These are phyloP conservation scores for Plutella xylostella DNA, from an alignment of 2,888 invertebrate species.

Conservation along the genomic window DNA sequence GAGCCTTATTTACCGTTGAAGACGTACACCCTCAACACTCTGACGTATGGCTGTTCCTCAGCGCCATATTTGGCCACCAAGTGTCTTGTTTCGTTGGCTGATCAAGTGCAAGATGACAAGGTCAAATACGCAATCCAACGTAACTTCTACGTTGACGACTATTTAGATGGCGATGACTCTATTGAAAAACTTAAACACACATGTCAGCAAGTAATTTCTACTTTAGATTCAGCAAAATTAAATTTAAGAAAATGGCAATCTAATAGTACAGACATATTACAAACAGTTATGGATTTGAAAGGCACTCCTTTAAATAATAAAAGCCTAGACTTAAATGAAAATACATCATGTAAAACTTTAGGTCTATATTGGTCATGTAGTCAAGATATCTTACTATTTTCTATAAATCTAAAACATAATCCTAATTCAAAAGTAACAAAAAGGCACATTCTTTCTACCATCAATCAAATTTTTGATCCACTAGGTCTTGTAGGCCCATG, in stretches of 20 bases:
- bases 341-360: not conserved
- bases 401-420: not conserved
- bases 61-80: slow-evolving; percentile 11
- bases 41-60: slow-evolving; percentile 19
- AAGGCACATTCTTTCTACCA: not conserved
- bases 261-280: too few relatives aligned
- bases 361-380: not conserved
- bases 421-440: slow-evolving; percentile 7
- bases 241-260: too few relatives aligned
- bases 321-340: not conserved
- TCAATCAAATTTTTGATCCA: not conserved
- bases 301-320: slow-evolving; percentile 8
- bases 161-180: too few relatives aligned
- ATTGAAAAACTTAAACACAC: too few relatives aligned
- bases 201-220: too few relatives aligned
- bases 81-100: not conserved
- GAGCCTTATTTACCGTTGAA: slow-evolving; percentile 14
- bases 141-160: too few relatives aligned
- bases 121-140: too few relatives aligned
- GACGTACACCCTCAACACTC: slow-evolving; percentile 15
- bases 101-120: not conserved
- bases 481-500: not conserved
- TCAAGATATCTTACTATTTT: not conserved
- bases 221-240: too few relatives aligned
- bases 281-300: too few relatives aligned